Percentiles rank a stretch among this genome's conserved stretches.
These are phyloP conservation scores for Myrmophylax atrothorax DNA, from an alignment of 2,113 vertebrate genomes.

Conservation along the genomic window DNA sequence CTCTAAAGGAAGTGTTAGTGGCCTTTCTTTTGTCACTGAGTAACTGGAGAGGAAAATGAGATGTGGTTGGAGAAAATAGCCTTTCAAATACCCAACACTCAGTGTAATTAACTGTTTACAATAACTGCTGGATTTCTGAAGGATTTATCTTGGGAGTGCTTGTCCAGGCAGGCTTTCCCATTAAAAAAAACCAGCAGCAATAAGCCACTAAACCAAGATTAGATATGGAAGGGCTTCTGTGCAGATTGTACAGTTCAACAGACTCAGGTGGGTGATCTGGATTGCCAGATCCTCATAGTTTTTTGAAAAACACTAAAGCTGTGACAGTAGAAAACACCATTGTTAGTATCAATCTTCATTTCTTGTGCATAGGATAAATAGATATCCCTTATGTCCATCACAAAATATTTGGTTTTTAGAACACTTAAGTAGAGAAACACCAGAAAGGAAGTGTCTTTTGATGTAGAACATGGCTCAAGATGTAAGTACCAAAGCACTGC, in stretches of 20 bases:
- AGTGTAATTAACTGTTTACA: background rate
- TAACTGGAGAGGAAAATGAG: background rate
- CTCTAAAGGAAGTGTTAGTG: background rate
- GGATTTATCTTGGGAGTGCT: background rate
- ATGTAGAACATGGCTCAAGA: background rate
- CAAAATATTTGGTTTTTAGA: background rate
- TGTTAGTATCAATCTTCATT: background rate
- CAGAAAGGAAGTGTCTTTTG: background rate
- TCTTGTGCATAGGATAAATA: background rate
- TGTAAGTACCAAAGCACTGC: background rate
- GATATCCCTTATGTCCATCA: background rate
- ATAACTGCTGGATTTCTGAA: background rate
- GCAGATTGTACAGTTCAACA: background rate
- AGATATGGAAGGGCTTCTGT: background rate
- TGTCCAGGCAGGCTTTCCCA: background rate
- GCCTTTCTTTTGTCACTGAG: slow-evolving; percentile 2
- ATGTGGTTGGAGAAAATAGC: background rate
- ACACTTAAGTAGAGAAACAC: background rate
- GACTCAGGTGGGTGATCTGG: background rate
- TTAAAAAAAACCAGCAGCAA: background rate
- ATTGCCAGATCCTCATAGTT: background rate
- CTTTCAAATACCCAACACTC: background rate
- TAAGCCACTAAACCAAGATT: background rate
- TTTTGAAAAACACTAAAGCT: background rate
- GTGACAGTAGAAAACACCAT: background rate